Evolutionary conservation across 2,113 vertebrate species (phyloP).

Genomic region (Zosterops japonicus): DNA sequence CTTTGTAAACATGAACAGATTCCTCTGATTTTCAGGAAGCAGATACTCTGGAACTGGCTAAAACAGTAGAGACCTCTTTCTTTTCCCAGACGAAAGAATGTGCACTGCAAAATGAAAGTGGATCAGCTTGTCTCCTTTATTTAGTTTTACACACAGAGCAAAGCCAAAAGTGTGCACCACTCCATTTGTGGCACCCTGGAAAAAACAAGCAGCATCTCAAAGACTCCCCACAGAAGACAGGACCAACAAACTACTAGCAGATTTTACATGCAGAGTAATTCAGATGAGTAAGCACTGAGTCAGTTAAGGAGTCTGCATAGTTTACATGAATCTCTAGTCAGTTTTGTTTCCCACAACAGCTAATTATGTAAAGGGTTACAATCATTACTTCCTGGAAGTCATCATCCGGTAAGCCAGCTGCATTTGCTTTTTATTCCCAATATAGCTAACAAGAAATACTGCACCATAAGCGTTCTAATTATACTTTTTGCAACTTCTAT

Average conservation of each 20-base stretch:
- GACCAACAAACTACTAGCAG: background rate
- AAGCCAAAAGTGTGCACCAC: background rate
- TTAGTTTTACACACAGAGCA: background rate
- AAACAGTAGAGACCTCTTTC: background rate
- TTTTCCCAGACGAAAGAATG: background rate
- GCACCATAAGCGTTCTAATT: background rate
- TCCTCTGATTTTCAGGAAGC: conserved; percentile 22
- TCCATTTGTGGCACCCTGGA: background rate
- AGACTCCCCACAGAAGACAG: background rate
- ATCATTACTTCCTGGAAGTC: conserved; percentile 59
- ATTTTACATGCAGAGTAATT: background rate
- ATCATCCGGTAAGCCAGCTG: conserved; percentile 11
- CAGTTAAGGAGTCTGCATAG: conserved; percentile 15
- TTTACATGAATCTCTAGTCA: conserved; percentile 16
- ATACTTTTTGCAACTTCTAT: background rate
- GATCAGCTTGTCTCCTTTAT: background rate
- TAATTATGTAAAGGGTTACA: conserved; percentile 45
- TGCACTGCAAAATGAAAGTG: background rate
- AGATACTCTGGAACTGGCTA: background rate
- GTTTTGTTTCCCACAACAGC: conserved; percentile 19
- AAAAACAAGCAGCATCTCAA: background rate
- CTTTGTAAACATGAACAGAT: background rate
- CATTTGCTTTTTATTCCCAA: conserved; percentile 2
- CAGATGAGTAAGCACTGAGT: conserved; percentile 37
- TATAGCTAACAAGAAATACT: conserved; percentile 33